Evolutionary conservation across 64 coral and sea anemone species (phyloP).

Genomic region (Hydrozoanthus tunicans): DNA sequence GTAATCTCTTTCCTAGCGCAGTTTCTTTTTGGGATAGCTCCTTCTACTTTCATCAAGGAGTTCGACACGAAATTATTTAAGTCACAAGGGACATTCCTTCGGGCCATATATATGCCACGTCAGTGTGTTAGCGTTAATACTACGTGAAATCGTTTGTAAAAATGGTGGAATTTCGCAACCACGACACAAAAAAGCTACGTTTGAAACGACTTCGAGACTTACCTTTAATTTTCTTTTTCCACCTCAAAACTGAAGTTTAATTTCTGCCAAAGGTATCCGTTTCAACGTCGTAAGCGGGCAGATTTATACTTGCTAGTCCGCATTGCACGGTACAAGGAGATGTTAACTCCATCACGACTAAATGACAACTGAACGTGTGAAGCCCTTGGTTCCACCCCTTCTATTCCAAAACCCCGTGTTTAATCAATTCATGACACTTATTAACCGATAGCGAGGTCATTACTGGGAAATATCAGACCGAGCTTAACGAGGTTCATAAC

Average conservation of each 20-base stretch:
- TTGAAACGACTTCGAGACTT: background rate
- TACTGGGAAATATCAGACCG: no score
- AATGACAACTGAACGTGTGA: constrained; percentile 11
- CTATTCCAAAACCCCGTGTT: background rate
- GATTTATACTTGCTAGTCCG: background rate
- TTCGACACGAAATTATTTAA: background rate
- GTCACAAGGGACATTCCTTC: background rate
- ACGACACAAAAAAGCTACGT: background rate
- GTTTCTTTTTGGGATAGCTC: no score
- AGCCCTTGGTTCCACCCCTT: background rate
- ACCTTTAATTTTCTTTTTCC: background rate
- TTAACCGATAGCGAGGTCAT: no score
- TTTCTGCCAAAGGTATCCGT: background rate
- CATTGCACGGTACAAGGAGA: background rate
- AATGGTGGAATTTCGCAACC: background rate
- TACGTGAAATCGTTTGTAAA: background rate
- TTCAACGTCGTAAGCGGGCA: background rate
- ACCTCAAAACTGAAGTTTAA: background rate
- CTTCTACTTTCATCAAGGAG: no score
- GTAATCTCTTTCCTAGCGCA: no score
- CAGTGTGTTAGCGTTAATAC: background rate
- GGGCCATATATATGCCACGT: background rate
- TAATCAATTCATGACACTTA: no score
- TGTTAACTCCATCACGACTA: background rate
- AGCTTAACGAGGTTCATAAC: no score